Evolutionary conservation across 2,888 invertebrate genomes (phyloP), one percentile per base, ranked within the genome.

Genomic region (Anarsia innoxiella): DNA sequence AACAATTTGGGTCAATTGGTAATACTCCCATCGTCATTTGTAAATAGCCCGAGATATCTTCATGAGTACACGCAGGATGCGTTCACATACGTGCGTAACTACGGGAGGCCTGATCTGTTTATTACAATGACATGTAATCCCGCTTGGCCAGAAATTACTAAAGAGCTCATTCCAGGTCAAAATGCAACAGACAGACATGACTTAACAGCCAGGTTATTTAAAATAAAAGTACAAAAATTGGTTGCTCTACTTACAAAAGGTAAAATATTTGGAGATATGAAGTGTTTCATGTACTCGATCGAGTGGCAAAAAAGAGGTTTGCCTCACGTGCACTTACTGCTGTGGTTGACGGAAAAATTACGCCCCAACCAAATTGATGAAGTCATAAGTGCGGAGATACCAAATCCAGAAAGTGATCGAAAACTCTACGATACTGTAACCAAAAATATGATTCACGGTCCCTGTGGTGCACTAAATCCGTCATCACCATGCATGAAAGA

Each of bases 71-170:
- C 60, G 45, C 66, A 77, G 44, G 73, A 77, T 56, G 63, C 69
- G 0, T 76, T 79, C 73, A 50, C 69, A 6, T 63, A 71, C 31
- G 75, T 79, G 2, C 19, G 57, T 23, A 60, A 64, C 40, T 67
- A 46, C 56, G 78, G 78, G n/a, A 60, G 59, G 40, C 72, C 76
- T 12, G 61, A 67, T 45, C 45, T 71, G 9, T 82, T 78, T 45
- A 46, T 76, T 3, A 77, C 75, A n/a, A 57, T 75, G 46, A 75
- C 78, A 1, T 71, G 70, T 40, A 76, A 76, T 50, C 71, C 69
- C 1, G 59, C 59, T 37, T 77, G 73, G 70, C 40, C 35, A 12
- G 71, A 77, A 52, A 70, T 77, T 10, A 31, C 9, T 12, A 28
- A 28, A 6, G 27, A 14, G 54, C 60, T 34, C 59, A 63, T 45